phyloP scores from a whole-genome alignment of 2,113 vertebrate genomes.

The Saguinus midas region DNA sequence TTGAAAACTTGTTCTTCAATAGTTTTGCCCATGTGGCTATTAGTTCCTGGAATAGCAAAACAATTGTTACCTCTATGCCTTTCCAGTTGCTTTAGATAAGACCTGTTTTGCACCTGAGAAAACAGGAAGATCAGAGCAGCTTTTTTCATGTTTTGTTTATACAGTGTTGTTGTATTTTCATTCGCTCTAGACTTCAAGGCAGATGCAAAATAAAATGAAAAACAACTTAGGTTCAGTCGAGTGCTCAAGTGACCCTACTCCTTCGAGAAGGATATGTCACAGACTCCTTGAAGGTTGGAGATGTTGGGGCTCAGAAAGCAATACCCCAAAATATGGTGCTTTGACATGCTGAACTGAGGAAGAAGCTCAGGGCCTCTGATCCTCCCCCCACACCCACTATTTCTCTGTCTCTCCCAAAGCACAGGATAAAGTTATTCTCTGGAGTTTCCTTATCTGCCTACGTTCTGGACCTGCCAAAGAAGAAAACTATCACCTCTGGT shows the following conservation, averaged over 20 bases:
- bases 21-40: background rate
- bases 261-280: background rate
- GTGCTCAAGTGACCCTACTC: background rate
- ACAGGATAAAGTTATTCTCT: background rate
- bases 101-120: background rate
- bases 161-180: background rate
- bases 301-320: background rate
- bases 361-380: background rate
- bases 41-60: background rate
- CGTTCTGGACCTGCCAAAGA: background rate
- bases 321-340: background rate
- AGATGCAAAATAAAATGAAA: background rate
- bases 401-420: background rate
- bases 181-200: background rate
- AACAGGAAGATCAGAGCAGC: background rate
- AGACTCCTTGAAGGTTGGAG: background rate
- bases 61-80: background rate
- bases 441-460: background rate
- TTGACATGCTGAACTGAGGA: background rate
- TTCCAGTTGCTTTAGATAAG: background rate
- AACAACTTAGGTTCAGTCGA: background rate
- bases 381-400: background rate
- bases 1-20: background rate
- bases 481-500: background rate
- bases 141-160: background rate